Evolutionary conservation across 2,797 vertebrate species (phyloP).

Genomic region (Sebastes diploproa): DNA sequence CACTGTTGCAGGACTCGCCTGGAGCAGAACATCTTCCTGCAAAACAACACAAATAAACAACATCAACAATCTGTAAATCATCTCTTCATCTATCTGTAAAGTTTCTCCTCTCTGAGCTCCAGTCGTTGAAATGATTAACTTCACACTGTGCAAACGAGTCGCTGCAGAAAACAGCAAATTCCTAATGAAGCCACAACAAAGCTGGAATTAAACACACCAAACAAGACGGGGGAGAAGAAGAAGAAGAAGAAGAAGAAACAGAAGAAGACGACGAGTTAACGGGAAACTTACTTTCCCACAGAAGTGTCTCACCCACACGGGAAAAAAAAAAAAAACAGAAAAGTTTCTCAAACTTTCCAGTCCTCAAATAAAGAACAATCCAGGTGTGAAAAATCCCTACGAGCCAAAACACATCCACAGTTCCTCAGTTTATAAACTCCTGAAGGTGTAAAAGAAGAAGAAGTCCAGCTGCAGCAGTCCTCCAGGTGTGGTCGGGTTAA

Average conservation of each 20-base stretch:
- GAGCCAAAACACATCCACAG: not conserved
- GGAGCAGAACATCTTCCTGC: slow-evolving; percentile 82
- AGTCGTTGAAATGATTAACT: too few relatives aligned
- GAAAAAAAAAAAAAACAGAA: not conserved
- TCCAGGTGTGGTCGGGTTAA: slow-evolving; percentile 42
- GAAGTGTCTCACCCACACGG: slow-evolving; percentile 29
- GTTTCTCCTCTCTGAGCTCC: too few relatives aligned
- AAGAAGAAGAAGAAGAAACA: not conserved
- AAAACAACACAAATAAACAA: slow-evolving; percentile 17
- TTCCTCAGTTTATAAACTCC: slow-evolving; percentile 14
- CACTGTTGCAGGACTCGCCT: slow-evolving; percentile 87
- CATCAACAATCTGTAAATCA: not conserved
- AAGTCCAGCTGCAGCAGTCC: slow-evolving; percentile 23
- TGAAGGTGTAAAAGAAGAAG: slow-evolving; percentile 4
- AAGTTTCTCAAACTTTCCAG: slow-evolving; percentile 54
- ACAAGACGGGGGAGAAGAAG: not conserved
- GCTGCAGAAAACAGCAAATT: slow-evolving; percentile 30
- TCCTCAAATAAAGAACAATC: slow-evolving; percentile 38
- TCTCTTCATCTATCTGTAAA: too few relatives aligned
- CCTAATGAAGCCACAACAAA: slow-evolving; percentile 59
- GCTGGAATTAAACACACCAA: not conserved
- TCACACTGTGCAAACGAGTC: slow-evolving; percentile 8
- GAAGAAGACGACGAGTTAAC: not conserved
- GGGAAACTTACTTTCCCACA: slow-evolving; percentile 66
- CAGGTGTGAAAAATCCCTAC: slow-evolving; percentile 56